Evolutionary conservation across 2,797 vertebrate genomes (phyloP).

Genomic region (Hydrolagus colliei): DNA sequence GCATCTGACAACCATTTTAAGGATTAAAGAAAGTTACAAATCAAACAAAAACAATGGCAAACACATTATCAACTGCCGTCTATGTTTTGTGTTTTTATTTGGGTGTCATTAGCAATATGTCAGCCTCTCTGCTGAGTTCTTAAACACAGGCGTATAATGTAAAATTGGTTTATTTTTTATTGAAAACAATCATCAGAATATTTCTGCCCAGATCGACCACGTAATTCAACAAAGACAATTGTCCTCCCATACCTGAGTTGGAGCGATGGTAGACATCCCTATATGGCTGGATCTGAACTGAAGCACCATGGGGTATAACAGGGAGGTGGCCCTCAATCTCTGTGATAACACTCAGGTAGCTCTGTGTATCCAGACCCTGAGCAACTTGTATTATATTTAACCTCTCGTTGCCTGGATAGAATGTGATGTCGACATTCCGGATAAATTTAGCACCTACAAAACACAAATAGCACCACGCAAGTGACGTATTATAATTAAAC

Average conservation of each 20-base stretch:
- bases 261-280: slow-evolving; percentile 79
- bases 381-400: slow-evolving; percentile 71
- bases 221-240: neutral
- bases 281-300: slow-evolving; percentile 71
- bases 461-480: slow-evolving; percentile 16
- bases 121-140: neutral
- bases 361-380: slow-evolving; percentile 72
- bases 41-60: neutral
- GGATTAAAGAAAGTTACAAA: neutral
- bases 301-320: slow-evolving; percentile 61
- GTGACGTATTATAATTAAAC: too few relatives aligned
- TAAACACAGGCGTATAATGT: neutral
- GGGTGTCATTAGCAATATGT: too few relatives aligned
- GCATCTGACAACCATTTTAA: neutral
- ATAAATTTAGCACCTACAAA: slow-evolving; percentile 75
- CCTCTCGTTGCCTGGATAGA: slow-evolving; percentile 73
- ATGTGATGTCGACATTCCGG: slow-evolving; percentile 68
- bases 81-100: neutral
- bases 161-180: neutral
- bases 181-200: neutral
- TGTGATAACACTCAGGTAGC: slow-evolving; percentile 74
- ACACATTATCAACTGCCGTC: too few relatives aligned
- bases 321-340: slow-evolving; percentile 72
- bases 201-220: neutral
- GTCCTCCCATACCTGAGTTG: slow-evolving; percentile 62